A percentile compares a stretch with the other conserved stretches of the same genome.
Evolutionary conservation across 1,140 invertebrate genomes (phyloP).

Genomic region (Gyrodactylus bullatarudis): DNA sequence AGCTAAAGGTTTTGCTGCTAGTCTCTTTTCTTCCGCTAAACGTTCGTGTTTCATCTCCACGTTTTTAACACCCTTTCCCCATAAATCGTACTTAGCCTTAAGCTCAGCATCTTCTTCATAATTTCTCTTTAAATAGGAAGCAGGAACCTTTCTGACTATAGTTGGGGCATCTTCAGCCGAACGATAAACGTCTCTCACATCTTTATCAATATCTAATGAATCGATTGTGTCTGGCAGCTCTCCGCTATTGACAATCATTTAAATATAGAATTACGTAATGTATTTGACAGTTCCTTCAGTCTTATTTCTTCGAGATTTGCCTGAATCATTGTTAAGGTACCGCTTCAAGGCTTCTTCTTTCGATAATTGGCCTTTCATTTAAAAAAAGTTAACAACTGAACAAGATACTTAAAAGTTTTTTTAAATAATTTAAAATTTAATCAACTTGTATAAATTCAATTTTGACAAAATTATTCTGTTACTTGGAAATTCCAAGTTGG

Average conservation of each 20-base stretch:
- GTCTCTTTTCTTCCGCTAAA: constrained; percentile 32
- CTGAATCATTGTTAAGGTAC: neutral
- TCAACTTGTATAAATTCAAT: too few relatives aligned
- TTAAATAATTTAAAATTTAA: too few relatives aligned
- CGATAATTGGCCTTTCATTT: neutral
- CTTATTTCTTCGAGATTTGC: neutral
- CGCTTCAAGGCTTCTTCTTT: neutral
- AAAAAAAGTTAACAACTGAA: too few relatives aligned
- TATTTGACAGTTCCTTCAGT: neutral
- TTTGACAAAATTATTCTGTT: too few relatives aligned
- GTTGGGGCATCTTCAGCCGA: neutral
- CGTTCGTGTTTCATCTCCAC: constrained; percentile 32
- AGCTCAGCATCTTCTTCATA: constrained; percentile 27
- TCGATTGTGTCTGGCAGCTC: neutral
- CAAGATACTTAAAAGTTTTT: too few relatives aligned
- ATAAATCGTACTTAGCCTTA: constrained; percentile 39
- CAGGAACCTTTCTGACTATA: neutral
- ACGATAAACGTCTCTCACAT: neutral
- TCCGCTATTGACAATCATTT: neutral
- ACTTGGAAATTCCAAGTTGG: too few relatives aligned
- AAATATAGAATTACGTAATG: neutral
- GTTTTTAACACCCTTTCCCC: constrained; percentile 42
- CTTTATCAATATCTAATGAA: neutral
- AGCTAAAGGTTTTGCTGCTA: constrained; percentile 58
- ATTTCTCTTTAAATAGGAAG: neutral